phyloP scores from a whole-genome alignment of 2,888 invertebrate genomes.

The Spicauda simplicius region DNA sequence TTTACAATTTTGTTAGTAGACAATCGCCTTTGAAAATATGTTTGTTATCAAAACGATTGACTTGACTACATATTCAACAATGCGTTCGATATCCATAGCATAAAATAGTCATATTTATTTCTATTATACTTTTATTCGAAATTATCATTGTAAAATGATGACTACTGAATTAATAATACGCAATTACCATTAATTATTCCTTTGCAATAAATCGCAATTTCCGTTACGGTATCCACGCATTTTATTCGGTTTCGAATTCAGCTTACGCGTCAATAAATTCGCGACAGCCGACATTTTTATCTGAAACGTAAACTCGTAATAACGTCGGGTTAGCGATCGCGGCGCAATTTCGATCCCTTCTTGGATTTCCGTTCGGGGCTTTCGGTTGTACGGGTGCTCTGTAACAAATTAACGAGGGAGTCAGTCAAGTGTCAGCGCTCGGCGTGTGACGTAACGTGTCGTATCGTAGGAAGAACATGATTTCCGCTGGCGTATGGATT shows the following conservation, averaged over 20 bases:
- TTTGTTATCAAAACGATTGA: too few species aligned
- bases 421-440: slow-evolving; percentile 75
- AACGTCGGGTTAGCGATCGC: slow-evolving; percentile 52
- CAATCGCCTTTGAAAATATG: too few species aligned
- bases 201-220: too few species aligned
- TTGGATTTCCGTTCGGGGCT: slow-evolving; percentile 45
- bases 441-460: slow-evolving; percentile 61
- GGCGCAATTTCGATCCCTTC: slow-evolving; percentile 51
- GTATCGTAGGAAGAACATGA: slow-evolving; percentile 19
- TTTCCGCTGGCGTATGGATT: slow-evolving; percentile 9
- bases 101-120: too few species aligned
- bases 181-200: too few species aligned
- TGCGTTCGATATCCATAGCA: too few species aligned
- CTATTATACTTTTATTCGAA: too few species aligned
- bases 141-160: too few species aligned
- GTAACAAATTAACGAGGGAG: slow-evolving; percentile 78
- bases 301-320: slow-evolving; percentile 65
- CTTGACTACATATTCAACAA: too few species aligned
- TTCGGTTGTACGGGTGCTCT: slow-evolving; percentile 56
- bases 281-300: slow-evolving; percentile 44
- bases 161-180: too few species aligned
- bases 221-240: too few species aligned
- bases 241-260: background rate
- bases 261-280: slow-evolving; percentile 16
- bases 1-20: too few species aligned